Conservation (phyloP, 2,888 invertebrate genomes). For the Eupithecia centaureata region DNA sequence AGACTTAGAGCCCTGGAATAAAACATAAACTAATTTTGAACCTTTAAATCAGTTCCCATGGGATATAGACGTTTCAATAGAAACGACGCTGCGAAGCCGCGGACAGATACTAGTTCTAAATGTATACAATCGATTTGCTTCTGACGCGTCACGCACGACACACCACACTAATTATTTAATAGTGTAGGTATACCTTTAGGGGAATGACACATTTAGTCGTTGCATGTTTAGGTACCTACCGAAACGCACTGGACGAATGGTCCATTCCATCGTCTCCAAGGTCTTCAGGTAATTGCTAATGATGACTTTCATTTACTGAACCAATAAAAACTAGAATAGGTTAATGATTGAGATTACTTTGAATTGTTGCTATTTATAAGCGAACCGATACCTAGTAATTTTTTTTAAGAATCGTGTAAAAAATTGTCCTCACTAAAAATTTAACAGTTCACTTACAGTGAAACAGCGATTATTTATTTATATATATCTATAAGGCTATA, state of each 20-base stretch:
- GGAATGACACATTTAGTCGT: slow-evolving; percentile 1
- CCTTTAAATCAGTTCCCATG: too few species aligned
- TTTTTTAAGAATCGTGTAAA: not conserved
- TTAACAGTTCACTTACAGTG: too few species aligned
- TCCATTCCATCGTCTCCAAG: slow-evolving; percentile 47
- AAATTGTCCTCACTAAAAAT: too few species aligned
- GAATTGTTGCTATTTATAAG: slow-evolving; percentile 1
- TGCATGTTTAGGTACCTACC: not conserved
- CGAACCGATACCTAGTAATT: not conserved
- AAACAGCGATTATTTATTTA: too few species aligned
- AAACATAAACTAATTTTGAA: too few species aligned
- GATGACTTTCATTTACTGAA: slow-evolving; percentile 59
- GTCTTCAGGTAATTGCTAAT: slow-evolving; percentile 46
- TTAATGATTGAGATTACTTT: slow-evolving; percentile 8
- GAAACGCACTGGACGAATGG: slow-evolving; percentile 37
- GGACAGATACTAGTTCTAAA: too few species aligned
- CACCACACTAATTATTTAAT: too few species aligned
- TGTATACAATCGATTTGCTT: not conserved
- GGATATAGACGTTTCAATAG: too few species aligned
- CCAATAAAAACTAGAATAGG: slow-evolving; percentile 46
- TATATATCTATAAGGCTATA: too few species aligned
- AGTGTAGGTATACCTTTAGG: not conserved
- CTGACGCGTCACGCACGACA: not conserved
- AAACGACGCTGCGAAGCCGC: too few species aligned
- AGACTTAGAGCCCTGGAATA: too few species aligned